Evolutionary conservation across 2,888 invertebrate genomes (phyloP), one percentile per base, ranked within the genome.

Genomic region (Drosophila demipolita): DNA sequence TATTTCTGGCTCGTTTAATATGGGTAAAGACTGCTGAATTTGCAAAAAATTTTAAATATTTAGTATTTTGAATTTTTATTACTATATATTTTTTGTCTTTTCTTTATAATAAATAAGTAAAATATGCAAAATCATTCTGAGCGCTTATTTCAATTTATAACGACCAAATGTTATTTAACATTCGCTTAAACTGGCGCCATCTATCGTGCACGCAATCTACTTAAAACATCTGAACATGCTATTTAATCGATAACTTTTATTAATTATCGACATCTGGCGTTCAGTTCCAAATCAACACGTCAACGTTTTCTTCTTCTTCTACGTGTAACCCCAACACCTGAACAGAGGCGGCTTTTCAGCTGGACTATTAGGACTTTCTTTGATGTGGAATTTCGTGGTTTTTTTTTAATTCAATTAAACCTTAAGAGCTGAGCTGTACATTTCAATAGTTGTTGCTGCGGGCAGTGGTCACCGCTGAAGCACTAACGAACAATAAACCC

Each of bases 261-360:
- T 38, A 33, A 5, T 36, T 61, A 71, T 78, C 78, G 74, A 40
- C 66, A 69, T 63, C 75, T 78, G 68, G 50, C 73, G 80, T 70
- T 66, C 20, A 61, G 62, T 73, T 69, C 50, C 73, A 69, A 79
- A 74, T 80, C 82, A 82, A 82, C 81, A 82, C 81, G 81, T 82
- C 81, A 82, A 82, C 81, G 83, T 2, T 83, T 82, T 82, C 83
- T 70, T 63, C 83, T 80, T 76, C 79, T 80, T 82, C 59, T 53
- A 66, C 81, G 58, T 78, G 55, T 54, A 58, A 42, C 48, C 40
- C 66, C 45, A 83, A 70, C 83, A 82, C 63, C 82, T 78, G 78
- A 72, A 68, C 49, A 45, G 58, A 65, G 58, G 77, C 83, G 64
- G 77, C 71, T 69, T 59, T 49, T 77, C 66, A 48, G 68, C 55